A percentile compares a stretch with the other conserved stretches of the same genome.
These are phyloP conservation scores for Holcopasites calliopsidis DNA, from an alignment of 1,140 invertebrate species.

Conservation along the genomic window DNA sequence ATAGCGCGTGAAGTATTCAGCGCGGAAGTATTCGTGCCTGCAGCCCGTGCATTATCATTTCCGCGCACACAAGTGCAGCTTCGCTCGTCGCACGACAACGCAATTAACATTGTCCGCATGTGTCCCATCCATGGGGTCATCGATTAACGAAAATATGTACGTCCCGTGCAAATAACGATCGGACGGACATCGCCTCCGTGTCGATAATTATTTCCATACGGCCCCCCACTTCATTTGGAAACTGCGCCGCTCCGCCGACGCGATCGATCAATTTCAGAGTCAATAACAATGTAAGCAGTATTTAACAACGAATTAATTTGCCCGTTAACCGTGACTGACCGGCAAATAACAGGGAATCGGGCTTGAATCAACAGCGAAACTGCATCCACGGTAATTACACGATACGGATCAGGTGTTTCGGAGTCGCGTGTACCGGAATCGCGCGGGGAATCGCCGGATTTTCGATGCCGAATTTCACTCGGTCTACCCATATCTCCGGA, in stretches of 20 bases:
- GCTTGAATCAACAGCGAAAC: slow-evolving; percentile 33
- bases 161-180: neutral
- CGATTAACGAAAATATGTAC: slow-evolving; percentile 25
- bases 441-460: neutral
- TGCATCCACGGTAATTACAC: slow-evolving; percentile 32
- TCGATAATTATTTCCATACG: slow-evolving; percentile 13
- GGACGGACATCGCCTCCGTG: neutral
- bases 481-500: neutral
- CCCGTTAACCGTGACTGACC: neutral
- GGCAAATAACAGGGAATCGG: slow-evolving; percentile 21
- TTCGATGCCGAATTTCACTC: slow-evolving; percentile 32
- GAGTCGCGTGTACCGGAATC: neutral
- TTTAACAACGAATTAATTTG: slow-evolving; percentile 45
- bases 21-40: too few species aligned
- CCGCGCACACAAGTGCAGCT: neutral
- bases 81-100: neutral
- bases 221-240: neutral
- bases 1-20: too few species aligned
- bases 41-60: too few species aligned
- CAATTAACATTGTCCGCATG: neutral
- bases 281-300: slow-evolving; percentile 41
- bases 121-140: neutral
- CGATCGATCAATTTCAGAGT: slow-evolving; percentile 44
- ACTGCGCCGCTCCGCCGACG: neutral
- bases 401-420: slow-evolving; percentile 16